Base-by-base conservation (phyloP, 2,888 invertebrate species). In the Rhagophthalmus giganteus region DNA sequence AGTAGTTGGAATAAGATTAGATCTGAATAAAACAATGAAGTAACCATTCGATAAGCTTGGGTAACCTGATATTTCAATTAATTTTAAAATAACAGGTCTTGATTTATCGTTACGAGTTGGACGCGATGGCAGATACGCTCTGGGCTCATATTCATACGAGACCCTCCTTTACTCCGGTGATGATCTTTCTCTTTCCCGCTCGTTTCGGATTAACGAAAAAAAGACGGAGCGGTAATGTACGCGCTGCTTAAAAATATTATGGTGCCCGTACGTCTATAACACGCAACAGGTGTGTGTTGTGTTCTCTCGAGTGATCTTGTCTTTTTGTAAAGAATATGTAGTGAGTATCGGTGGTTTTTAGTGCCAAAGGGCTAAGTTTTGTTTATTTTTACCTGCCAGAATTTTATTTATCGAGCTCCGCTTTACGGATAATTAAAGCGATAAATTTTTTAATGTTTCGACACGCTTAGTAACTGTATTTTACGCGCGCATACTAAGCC, bases 41-140 rank as follows among this genome's bases (percentile, higher is more conserved):
- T 58, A 58, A 61, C 60, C 54, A 55, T 58, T 61, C 61, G 67
- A 64, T 66, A 64, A 66, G 64, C 59, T 52, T 57, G 58, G 62
- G 71, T 69, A 71, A 70, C 70, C 68, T 68, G 71, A 71, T 71
- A 70, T 71, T 70, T 72, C 71, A 71, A 72, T 72, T 71, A 72
- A 70, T 71, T 71, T 70, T 64, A 66, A 68, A 69, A 67, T 67
- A 69, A 69, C 69, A 65, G 67, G 59, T 59, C 63, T 66, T 71
- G 70, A 72, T 71, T 71, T 72, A 72, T 71, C 61, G 64, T 67
- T 64, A 66, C 64, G 64, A 58, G 65, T 69, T 65, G 63, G 58
- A 61, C 68, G 58, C 64, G 70, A 59, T 75, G 79, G 76, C 72
- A 78, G 74, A 70, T 76, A 66, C 65, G 71, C 73, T 69, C 76